These are phyloP conservation scores for Lepidocolaptes lacrymiger DNA, from an alignment of 2,797 vertebrate species.

Conservation along the genomic window DNA sequence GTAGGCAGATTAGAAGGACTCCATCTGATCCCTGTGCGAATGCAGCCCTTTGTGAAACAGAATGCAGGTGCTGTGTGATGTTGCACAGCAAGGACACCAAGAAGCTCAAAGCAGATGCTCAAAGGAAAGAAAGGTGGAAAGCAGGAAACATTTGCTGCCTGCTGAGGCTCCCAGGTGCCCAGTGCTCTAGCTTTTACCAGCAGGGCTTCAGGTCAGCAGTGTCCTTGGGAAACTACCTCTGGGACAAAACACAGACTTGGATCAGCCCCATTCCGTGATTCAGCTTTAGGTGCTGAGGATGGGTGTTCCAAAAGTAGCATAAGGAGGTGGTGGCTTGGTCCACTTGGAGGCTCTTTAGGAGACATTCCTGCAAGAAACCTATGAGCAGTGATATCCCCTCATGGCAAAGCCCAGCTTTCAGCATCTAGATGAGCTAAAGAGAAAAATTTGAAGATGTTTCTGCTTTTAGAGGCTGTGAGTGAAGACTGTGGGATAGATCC, in stretches of 20 bases:
- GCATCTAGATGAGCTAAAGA: not conserved
- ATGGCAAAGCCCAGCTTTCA: not conserved
- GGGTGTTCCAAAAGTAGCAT: not conserved
- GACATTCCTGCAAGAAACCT: not conserved
- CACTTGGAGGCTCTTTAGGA: not conserved
- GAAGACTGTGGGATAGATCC: not conserved
- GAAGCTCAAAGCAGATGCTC: not conserved
- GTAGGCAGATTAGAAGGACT: not conserved
- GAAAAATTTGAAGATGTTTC: not conserved
- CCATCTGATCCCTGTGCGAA: accelerated
- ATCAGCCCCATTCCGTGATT: not conserved
- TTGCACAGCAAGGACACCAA: not conserved
- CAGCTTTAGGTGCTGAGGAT: not conserved
- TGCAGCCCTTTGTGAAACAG: not conserved
- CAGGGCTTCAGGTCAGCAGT: not conserved
- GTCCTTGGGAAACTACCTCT: not conserved
- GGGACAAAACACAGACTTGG: not conserved
- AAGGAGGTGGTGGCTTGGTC: not conserved
- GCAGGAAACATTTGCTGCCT: not conserved
- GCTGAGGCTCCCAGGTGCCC: not conserved
- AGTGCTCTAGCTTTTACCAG: not conserved
- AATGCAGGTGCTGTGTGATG: not conserved
- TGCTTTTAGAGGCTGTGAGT: not conserved
- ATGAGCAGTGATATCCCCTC: accelerated
- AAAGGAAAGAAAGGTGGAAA: not conserved